A percentile compares a stretch with the other conserved stretches of the same genome.
Evolutionary conservation across 1,140 invertebrate species (phyloP).

Genomic region (Papilio dardanus): DNA sequence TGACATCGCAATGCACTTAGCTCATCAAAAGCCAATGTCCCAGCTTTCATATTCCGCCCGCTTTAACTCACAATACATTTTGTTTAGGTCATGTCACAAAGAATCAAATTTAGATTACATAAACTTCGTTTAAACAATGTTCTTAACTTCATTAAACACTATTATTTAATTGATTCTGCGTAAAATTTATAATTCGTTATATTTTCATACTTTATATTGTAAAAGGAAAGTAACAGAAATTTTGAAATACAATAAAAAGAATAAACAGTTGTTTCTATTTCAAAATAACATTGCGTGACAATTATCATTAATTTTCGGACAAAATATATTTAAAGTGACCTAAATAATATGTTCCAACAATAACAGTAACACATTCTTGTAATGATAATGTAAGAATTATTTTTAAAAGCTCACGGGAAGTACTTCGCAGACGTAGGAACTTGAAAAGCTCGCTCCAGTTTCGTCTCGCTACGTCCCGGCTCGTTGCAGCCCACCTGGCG

Average conservation of each 20-base stretch:
- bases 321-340: too few relatives aligned
- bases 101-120: not conserved
- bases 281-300: too few relatives aligned
- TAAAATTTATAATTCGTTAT: too few relatives aligned
- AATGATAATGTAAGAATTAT: constrained; percentile 6
- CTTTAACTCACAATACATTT: not conserved
- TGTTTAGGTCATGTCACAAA: not conserved
- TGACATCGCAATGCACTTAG: constrained; percentile 59
- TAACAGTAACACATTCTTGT: not conserved
- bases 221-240: too few relatives aligned
- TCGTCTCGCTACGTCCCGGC: constrained; percentile 12
- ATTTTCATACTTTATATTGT: too few relatives aligned
- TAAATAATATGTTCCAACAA: not conserved
- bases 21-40: constrained; percentile 39
- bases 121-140: too few relatives aligned
- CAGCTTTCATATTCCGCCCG: constrained; percentile 41
- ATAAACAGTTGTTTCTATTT: too few relatives aligned
- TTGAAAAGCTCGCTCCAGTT: constrained; percentile 16
- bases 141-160: too few relatives aligned
- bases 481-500: constrained; percentile 41
- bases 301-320: too few relatives aligned
- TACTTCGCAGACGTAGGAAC: constrained; percentile 33
- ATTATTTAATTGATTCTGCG: too few relatives aligned
- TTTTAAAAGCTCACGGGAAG: constrained; percentile 6
- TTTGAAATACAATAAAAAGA: too few relatives aligned